Percentiles rank a stretch among this genome's conserved stretches.
phyloP scores from a whole-genome alignment of 2,797 vertebrate genomes.

The Scarus forsteni region DNA sequence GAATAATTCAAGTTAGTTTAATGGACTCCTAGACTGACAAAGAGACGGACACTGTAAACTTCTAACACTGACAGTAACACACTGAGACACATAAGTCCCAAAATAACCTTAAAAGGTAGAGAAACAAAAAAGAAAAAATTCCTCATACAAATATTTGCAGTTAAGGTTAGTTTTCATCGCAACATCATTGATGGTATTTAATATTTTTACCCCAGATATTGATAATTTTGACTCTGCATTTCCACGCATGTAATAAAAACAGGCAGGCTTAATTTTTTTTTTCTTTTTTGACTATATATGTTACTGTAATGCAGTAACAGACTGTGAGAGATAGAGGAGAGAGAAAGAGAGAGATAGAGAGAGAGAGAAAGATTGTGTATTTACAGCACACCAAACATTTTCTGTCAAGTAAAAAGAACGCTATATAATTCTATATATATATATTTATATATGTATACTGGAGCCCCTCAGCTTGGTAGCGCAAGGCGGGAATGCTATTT shows the following conservation, averaged over 20 bases:
- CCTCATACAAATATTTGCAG: constrained; percentile 83
- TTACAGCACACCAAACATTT: constrained; percentile 86
- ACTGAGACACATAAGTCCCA: constrained; percentile 58
- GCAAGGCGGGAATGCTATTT: constrained; percentile 69
- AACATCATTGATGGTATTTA: constrained; percentile 56
- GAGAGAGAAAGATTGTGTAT: constrained; percentile 73
- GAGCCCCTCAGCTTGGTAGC: constrained; percentile 70
- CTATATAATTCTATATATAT: constrained; percentile 88
- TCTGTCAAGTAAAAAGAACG: constrained; percentile 86
- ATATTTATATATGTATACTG: constrained; percentile 82
- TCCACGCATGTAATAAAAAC: constrained; percentile 85
- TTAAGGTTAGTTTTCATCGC: constrained; percentile 79
- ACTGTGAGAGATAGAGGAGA: constrained; percentile 69
- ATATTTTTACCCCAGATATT: constrained; percentile 65
- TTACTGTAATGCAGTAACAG: constrained; percentile 80
- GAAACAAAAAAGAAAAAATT: constrained; percentile 63
- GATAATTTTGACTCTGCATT: constrained; percentile 78
- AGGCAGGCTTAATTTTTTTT: constrained; percentile 80
- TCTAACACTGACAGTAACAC: constrained; percentile 81
- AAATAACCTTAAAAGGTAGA: constrained; percentile 28
- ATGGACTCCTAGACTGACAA: constrained; percentile 62
- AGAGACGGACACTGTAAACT: constrained; percentile 75
- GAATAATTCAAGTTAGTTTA: constrained; percentile 2
- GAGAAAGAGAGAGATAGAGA: constrained; percentile 20
- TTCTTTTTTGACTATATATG: constrained; percentile 78